Evolutionary conservation across 2,888 invertebrate genomes (phyloP).

Genomic region (Agrenia bidenticulata): DNA sequence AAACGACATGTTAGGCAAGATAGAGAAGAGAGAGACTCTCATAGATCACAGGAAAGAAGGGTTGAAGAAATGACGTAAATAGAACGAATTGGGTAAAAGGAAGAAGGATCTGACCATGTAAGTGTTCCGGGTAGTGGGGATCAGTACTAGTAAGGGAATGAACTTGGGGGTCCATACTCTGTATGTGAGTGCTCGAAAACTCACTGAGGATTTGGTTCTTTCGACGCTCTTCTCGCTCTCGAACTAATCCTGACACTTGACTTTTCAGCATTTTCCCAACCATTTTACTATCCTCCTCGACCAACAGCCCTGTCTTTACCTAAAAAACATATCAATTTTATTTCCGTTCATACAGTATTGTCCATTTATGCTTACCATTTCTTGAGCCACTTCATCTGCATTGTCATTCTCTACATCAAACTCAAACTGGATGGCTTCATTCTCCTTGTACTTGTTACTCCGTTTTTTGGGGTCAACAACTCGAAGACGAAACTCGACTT

Average conservation of each 20-base stretch:
- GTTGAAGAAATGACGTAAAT: too few relatives aligned
- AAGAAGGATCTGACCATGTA: conserved; percentile 20
- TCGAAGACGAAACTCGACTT: conserved; percentile 85
- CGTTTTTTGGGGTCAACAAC: conserved; percentile 93
- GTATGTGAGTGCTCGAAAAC: neutral
- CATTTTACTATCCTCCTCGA: conserved; percentile 90
- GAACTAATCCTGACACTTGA: conserved; percentile 74
- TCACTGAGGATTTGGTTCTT: conserved; percentile 54
- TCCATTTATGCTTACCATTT: conserved; percentile 67
- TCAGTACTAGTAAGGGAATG: conserved; percentile 2
- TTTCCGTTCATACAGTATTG: neutral
- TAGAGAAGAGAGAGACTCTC: too few relatives aligned
- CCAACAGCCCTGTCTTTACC: conserved; percentile 89
- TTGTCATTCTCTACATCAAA: conserved; percentile 90
- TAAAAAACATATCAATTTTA: conserved; percentile 47
- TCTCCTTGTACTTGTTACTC: conserved; percentile 95
- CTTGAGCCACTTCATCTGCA: conserved; percentile 89
- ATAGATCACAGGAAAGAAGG: too few relatives aligned
- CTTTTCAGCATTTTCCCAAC: conserved; percentile 89
- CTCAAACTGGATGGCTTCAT: conserved; percentile 98
- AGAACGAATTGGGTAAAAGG: neutral
- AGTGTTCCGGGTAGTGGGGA: conserved; percentile 20
- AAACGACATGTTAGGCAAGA: too few relatives aligned
- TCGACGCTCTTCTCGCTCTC: conserved; percentile 63
- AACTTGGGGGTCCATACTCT: neutral